A percentile compares a stretch with the other conserved stretches of the same genome.
Conservation (phyloP, 2,797 vertebrate genomes). For the Phoebastria nigripes region DNA sequence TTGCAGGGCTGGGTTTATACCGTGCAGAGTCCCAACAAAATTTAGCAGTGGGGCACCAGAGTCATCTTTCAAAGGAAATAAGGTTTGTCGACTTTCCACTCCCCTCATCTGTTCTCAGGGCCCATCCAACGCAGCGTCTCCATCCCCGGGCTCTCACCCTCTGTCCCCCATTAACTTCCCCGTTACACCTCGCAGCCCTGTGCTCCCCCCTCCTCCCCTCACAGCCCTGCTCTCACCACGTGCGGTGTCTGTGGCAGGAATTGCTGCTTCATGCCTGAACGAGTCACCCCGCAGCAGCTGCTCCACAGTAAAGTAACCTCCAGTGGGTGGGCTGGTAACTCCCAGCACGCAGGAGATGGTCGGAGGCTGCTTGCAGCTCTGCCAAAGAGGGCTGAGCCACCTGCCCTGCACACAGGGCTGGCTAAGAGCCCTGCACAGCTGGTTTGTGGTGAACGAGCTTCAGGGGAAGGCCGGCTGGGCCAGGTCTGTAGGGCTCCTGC, state of each 20-base stretch:
- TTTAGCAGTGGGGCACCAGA: not conserved
- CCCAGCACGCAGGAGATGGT: not conserved
- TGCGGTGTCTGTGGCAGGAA: accelerated
- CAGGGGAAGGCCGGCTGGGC: not conserved
- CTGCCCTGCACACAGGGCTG: not conserved
- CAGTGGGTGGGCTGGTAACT: accelerated
- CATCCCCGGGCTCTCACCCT: not conserved
- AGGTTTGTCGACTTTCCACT: not conserved
- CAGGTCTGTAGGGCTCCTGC: not conserved
- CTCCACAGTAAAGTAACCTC: not conserved
- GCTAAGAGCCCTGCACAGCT: not conserved
- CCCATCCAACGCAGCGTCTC: not conserved
- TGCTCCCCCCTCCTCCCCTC: not conserved
- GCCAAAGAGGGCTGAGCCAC: not conserved
- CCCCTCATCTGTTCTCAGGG: not conserved
- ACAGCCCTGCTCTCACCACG: not conserved
- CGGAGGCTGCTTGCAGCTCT: not conserved
- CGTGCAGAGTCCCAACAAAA: not conserved
- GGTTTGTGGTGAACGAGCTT: not conserved
- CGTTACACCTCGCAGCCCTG: accelerated
- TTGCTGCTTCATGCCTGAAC: not conserved
- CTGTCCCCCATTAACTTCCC: not conserved
- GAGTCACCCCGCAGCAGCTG: not conserved
- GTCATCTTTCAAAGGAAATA: not conserved
- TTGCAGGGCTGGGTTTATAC: not conserved